Percentiles rank a stretch among this genome's conserved stretches.
These are phyloP conservation scores for Gadopsis marmoratus DNA, from an alignment of 2,797 vertebrate genomes.

Conservation along the genomic window DNA sequence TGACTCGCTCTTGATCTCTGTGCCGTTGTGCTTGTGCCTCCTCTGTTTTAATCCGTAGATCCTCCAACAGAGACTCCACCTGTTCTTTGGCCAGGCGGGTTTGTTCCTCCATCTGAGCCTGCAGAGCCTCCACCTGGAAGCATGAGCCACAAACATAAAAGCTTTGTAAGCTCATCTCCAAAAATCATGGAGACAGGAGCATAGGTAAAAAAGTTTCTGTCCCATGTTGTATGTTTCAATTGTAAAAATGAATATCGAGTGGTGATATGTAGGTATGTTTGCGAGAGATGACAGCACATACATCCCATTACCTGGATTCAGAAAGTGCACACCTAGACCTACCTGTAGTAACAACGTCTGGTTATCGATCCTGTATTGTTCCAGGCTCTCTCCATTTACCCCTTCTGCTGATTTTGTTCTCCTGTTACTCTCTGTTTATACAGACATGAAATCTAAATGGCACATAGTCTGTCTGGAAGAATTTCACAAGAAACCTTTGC, in stretches of 20 bases:
- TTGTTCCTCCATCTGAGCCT: conserved; percentile 96
- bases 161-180: not conserved
- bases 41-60: conserved; percentile 89
- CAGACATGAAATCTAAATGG: not conserved
- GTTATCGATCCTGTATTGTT: conserved; percentile 85
- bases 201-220: not conserved
- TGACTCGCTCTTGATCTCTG: conserved; percentile 89
- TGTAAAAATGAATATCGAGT: not conserved
- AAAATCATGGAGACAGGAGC: not conserved
- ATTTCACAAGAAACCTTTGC: not conserved
- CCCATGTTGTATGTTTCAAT: too few relatives aligned
- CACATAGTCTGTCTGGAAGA: not conserved
- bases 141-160: conserved; percentile 1
- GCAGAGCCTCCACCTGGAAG: conserved; percentile 93
- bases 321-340: conserved; percentile 4
- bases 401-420: conserved; percentile 72
- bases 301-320: not conserved
- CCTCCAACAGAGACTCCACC: conserved; percentile 90
- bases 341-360: conserved; percentile 92
- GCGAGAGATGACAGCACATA: not conserved
- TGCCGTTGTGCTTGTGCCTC: conserved; percentile 89
- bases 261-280: not conserved
- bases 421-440: conserved; percentile 70
- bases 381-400: conserved; percentile 71
- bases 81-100: conserved; percentile 92